phyloP scores from a whole-genome alignment of 2,113 vertebrate genomes.

The Hypanus sabinus region DNA sequence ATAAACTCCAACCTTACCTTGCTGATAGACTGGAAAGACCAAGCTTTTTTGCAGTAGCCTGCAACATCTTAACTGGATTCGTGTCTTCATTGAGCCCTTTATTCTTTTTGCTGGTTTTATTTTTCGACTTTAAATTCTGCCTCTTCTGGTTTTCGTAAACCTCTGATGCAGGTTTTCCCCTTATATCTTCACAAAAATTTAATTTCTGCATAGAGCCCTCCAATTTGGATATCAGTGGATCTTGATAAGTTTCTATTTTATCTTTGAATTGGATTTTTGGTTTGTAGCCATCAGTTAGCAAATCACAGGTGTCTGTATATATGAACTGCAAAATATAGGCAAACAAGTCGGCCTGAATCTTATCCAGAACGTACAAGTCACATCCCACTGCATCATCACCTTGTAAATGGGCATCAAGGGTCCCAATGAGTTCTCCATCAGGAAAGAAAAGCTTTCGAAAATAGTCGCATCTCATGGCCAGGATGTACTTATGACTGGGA shows the following conservation, averaged over 20 bases:
- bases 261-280: conserved; percentile 55
- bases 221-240: conserved; percentile 68
- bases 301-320: conserved; percentile 86
- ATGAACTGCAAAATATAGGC: conserved; percentile 78
- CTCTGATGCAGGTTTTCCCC: conserved; percentile 69
- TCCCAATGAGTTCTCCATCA: conserved; percentile 46
- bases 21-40: conserved; percentile 70
- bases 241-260: conserved; percentile 56
- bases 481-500: conserved; percentile 83
- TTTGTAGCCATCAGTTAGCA: conserved; percentile 72
- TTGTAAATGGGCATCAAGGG: conserved; percentile 59
- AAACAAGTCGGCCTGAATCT: conserved; percentile 75
- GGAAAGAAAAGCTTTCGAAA: conserved; percentile 73
- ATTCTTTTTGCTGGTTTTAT: conserved; percentile 70
- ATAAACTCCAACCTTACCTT: conserved; percentile 58
- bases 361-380: conserved; percentile 78
- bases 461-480: conserved; percentile 77
- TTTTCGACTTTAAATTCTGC: conserved; percentile 72
- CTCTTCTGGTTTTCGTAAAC: conserved; percentile 72
- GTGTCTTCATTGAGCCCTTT: conserved; percentile 61
- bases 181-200: conserved; percentile 56
- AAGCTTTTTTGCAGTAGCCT: conserved; percentile 78
- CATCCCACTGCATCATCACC: conserved; percentile 80
- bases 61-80: conserved; percentile 79
- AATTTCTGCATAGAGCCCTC: conserved; percentile 76